Evolutionary conservation across 2,888 invertebrate species (phyloP).

Genomic region (Calameuta idolon): DNA sequence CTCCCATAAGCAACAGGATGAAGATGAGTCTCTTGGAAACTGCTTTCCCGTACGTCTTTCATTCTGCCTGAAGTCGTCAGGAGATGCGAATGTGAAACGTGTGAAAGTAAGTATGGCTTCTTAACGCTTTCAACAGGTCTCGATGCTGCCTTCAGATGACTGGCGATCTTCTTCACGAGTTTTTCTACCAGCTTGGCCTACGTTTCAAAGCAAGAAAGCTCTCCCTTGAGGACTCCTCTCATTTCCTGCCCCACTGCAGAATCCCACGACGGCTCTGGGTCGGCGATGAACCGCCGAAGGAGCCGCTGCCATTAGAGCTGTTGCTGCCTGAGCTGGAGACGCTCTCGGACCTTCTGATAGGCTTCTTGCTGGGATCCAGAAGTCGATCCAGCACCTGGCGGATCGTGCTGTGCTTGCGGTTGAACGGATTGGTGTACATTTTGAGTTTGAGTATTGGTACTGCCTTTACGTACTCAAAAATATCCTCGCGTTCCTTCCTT

Average conservation of each 20-base stretch:
- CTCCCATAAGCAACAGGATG: background rate
- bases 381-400: constrained; percentile 76
- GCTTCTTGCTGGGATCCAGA: constrained; percentile 67
- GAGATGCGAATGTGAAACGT: background rate
- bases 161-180: background rate
- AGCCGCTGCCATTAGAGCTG: constrained; percentile 51
- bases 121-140: background rate
- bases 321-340: constrained; percentile 49
- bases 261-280: constrained; percentile 44
- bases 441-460: constrained; percentile 35
- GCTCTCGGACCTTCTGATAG: constrained; percentile 59
- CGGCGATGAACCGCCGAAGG: constrained; percentile 38
- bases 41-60: background rate
- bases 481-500: background rate
- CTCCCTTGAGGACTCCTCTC: constrained; percentile 25
- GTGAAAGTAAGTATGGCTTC: background rate
- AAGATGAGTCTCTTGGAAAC: background rate
- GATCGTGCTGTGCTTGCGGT: constrained; percentile 77
- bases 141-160: background rate
- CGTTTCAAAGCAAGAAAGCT: constrained; percentile 9
- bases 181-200: constrained; percentile 6
- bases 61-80: background rate
- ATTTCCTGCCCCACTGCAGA: constrained; percentile 58
- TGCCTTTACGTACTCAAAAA: background rate
- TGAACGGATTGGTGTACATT: constrained; percentile 79